Evolutionary conservation across 1,140 invertebrate species (phyloP).

Genomic region (Heliothis virescens): DNA sequence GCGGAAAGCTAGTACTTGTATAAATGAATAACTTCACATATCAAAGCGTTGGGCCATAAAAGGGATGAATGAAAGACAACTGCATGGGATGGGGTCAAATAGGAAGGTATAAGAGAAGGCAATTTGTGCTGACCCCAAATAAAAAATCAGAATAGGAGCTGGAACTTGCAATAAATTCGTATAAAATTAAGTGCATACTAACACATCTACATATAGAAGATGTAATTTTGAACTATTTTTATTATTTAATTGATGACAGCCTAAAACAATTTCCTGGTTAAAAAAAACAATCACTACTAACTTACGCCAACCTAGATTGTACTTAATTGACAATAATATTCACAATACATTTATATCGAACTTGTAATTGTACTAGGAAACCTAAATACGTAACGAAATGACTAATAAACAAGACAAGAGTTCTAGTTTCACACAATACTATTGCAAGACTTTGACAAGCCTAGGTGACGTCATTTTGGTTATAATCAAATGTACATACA

Average conservation of each 20-base stretch:
- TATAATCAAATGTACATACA: neutral
- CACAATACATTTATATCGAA: neutral
- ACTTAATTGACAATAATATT: neutral
- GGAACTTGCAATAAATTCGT: no score
- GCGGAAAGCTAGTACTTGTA: no score
- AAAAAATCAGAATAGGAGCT: no score
- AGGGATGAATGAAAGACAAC: no score
- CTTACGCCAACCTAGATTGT: neutral
- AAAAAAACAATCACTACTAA: neutral
- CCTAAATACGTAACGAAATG: conserved; percentile 23
- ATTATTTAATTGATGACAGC: neutral
- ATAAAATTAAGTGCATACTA: no score
- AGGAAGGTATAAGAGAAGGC: no score
- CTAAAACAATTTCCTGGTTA: neutral
- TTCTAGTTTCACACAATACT: conserved; percentile 17
- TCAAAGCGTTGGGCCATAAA: no score
- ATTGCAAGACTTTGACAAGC: conserved; percentile 11
- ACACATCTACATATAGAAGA: no score
- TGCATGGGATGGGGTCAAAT: no score
- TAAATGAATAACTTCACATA: no score
- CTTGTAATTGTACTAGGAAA: conserved; percentile 2
- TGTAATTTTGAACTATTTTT: no score
- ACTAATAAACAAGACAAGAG: conserved; percentile 20
- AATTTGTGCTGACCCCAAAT: no score
- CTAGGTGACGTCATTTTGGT: neutral